Conservation (phyloP, 2,888 invertebrate species). For the Sminthurinus aureus region DNA sequence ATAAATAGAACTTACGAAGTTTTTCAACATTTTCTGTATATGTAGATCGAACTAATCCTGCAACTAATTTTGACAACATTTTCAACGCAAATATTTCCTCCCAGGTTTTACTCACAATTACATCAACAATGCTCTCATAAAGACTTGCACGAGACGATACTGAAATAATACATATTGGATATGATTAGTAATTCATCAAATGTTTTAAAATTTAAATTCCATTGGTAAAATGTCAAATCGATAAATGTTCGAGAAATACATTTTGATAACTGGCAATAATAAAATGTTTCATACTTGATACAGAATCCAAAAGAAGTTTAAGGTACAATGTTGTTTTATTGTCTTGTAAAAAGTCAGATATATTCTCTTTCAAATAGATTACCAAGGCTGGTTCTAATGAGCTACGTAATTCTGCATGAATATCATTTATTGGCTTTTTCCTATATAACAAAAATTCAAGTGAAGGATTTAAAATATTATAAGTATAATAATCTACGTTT, state of each 20-base stretch:
- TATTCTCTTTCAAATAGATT: slow-evolving; percentile 18
- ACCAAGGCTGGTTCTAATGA: slow-evolving; percentile 22
- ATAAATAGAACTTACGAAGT: neutral
- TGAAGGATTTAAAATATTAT: neutral
- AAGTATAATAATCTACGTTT: neutral
- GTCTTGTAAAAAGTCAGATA: slow-evolving; percentile 21
- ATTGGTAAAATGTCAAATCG: no score
- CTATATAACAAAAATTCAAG: slow-evolving; percentile 15
- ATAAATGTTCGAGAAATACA: neutral
- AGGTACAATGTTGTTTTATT: slow-evolving; percentile 28
- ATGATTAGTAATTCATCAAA: neutral
- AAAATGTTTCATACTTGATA: slow-evolving; percentile 16
- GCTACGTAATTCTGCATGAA: slow-evolving; percentile 28
- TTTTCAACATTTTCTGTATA: slow-evolving; percentile 5
- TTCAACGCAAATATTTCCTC: neutral
- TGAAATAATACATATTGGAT: neutral
- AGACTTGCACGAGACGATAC: neutral
- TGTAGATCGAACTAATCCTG: neutral
- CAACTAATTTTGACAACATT: slow-evolving; percentile 22
- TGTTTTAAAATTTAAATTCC: no score
- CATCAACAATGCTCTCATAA: slow-evolving; percentile 17
- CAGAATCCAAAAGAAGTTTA: slow-evolving; percentile 1
- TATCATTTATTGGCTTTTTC: slow-evolving; percentile 29
- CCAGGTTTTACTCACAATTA: slow-evolving; percentile 7
- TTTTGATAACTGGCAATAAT: neutral